phyloP scores from a whole-genome alignment of 1,140 invertebrate species.

The Aricia agestis region DNA sequence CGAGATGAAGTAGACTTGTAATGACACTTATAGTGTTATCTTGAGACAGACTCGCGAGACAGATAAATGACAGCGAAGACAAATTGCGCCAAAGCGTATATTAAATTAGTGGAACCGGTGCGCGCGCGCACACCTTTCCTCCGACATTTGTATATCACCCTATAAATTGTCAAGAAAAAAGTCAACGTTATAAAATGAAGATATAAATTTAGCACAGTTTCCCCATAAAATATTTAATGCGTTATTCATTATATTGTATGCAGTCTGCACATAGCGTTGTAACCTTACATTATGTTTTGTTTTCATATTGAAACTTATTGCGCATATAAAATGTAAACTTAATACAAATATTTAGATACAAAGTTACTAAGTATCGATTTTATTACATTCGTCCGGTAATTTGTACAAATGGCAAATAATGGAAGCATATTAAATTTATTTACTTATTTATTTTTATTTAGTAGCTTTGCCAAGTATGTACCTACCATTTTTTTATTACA shows the following conservation, averaged over 20 bases:
- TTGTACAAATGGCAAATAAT: no score
- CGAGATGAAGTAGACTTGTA: conserved; percentile 11
- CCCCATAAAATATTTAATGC: background rate
- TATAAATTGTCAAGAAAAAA: conserved; percentile 17
- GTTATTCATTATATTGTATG: background rate
- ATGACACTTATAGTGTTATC: conserved; percentile 17
- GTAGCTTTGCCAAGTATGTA: no score
- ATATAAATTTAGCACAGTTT: conserved; percentile 12
- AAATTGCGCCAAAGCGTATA: conserved; percentile 19
- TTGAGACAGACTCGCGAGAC: conserved; percentile 17
- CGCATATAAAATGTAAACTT: no score
- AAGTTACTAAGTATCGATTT: background rate
- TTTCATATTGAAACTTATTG: background rate
- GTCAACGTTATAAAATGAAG: conserved; percentile 19
- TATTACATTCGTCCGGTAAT: no score
- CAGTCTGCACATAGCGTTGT: no score
- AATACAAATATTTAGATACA: background rate
- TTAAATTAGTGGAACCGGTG: conserved; percentile 22
- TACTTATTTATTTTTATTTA: no score
- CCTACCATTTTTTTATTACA: no score
- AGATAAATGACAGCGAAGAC: conserved; percentile 22
- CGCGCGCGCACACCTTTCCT: conserved; percentile 17
- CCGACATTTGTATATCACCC: conserved; percentile 20
- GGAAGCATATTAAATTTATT: no score
- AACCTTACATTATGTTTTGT: background rate